phyloP scores from a whole-genome alignment of 2,797 vertebrate species.

The Phalanger gymnotis region DNA sequence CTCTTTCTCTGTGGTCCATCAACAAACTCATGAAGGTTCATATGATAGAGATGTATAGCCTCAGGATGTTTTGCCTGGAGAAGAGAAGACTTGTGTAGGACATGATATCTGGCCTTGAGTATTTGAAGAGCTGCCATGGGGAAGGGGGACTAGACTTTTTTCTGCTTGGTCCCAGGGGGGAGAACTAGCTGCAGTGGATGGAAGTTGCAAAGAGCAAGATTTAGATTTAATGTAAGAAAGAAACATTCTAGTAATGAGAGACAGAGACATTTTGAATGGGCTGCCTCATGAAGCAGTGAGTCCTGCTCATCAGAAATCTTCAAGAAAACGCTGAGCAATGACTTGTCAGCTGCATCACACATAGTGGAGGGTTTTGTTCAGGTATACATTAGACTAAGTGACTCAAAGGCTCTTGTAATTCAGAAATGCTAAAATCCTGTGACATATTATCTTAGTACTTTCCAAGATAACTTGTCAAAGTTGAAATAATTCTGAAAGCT shows the following conservation, averaged over 20 bases:
- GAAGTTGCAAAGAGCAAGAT: background rate
- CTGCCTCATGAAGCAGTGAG: background rate
- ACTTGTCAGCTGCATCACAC: background rate
- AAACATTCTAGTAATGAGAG: background rate
- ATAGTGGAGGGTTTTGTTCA: background rate
- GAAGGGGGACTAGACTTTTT: background rate
- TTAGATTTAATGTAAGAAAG: background rate
- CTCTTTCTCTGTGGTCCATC: conserved; percentile 12
- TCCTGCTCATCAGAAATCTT: background rate
- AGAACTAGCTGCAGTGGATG: background rate
- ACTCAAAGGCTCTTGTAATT: background rate
- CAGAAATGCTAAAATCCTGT: background rate
- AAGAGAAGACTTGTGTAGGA: background rate
- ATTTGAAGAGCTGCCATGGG: background rate
- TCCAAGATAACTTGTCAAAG: conserved; percentile 52
- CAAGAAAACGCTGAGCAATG: background rate
- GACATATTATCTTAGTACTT: conserved; percentile 50
- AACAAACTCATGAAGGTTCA: conserved; percentile 52
- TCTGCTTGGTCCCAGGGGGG: background rate
- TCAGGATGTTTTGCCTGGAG: background rate
- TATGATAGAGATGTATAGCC: background rate
- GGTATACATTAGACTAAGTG: background rate
- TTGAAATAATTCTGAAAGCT: background rate
- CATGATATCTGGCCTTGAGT: background rate
- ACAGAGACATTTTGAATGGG: background rate